Conservation (phyloP, 1,140 invertebrate species). For the Saccostrea echinata region DNA sequence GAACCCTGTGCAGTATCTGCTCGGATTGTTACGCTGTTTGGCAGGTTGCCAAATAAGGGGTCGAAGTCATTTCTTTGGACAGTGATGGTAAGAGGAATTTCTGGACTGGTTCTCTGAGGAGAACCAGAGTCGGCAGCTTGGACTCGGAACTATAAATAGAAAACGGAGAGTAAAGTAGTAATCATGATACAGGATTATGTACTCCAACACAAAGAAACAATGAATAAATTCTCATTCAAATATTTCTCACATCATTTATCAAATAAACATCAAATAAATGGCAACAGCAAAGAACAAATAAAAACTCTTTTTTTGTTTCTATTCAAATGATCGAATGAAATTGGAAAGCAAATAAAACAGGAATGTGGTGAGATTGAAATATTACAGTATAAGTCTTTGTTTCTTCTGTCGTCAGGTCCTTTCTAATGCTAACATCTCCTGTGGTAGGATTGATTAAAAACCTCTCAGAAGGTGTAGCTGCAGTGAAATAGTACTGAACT, state of each 20-base stretch:
- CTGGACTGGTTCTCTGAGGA: slow-evolving; percentile 32
- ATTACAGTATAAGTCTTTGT: background rate
- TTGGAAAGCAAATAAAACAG: background rate
- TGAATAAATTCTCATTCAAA: background rate
- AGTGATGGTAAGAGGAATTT: slow-evolving; percentile 63
- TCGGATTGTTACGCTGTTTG: slow-evolving; percentile 48
- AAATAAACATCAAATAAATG: background rate
- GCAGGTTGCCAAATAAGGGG: slow-evolving; percentile 63
- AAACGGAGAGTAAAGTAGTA: background rate
- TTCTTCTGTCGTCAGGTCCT: slow-evolving; percentile 60
- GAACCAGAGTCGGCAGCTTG: slow-evolving; percentile 75
- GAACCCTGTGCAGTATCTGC: slow-evolving; percentile 46
- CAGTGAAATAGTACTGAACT: slow-evolving; percentile 57
- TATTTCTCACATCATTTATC: background rate
- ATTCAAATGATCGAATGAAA: background rate
- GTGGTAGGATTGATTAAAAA: slow-evolving; percentile 65
- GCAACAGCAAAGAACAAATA: no score
- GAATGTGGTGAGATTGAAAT: background rate
- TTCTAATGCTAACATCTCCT: slow-evolving; percentile 61
- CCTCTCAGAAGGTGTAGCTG: slow-evolving; percentile 49
- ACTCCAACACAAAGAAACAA: background rate
- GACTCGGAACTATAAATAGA: slow-evolving; percentile 61
- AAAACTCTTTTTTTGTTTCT: no score
- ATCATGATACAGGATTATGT: background rate
- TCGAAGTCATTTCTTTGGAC: slow-evolving; percentile 65